Evolutionary conservation across 2,797 vertebrate genomes (phyloP), one percentile per base, ranked within the genome.

Genomic region (Danio albolineatus): DNA sequence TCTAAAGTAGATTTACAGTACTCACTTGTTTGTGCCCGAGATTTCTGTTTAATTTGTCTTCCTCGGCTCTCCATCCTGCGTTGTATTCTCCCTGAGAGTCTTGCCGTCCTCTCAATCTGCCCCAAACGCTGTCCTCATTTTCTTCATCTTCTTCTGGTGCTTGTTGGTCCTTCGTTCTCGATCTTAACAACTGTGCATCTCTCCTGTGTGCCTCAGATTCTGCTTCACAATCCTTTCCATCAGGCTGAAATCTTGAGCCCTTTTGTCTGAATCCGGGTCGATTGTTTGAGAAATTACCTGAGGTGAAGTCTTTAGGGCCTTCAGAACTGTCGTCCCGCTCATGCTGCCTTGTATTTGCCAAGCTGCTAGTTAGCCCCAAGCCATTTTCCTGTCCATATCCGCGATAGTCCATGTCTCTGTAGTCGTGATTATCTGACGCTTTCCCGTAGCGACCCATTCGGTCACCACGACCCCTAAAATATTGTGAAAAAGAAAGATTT

Each of bases 341-440:
- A 10, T 84, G 90, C 2, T 79, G 84, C 38, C 88, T 62, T 70
- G 89, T 87, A 44, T 72, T 69, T 56, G 17, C 64, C 12, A 66
- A 38, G 12, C 59, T 54, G 36, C 57, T 54, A 79, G 48, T 72
- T 13, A 54, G 38, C 43, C 57, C 73, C 8, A 36, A 65, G n/a
- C 73, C 69, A 72, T 72, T 79, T 56, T 79, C 67, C 51, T 93
- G 94, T 51, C 93, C 89, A 8, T 95, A 96, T 10, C 91, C 95
- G 0, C 95, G 86, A 81, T 97, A 97, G 86, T 97, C 96, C 95
- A 96, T 96, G 76, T 97, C 96, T 14, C 93, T 90, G 82, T 96
- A 97, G 87, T 96, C 96, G 46, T 96, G 95, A 73, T 96, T 94
- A 0, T 91, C 91, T 5, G 89, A 87, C 54, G 87, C 86, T 77